These are phyloP conservation scores for Volucella inanis DNA, from an alignment of 2,888 invertebrate genomes.

Conservation along the genomic window DNA sequence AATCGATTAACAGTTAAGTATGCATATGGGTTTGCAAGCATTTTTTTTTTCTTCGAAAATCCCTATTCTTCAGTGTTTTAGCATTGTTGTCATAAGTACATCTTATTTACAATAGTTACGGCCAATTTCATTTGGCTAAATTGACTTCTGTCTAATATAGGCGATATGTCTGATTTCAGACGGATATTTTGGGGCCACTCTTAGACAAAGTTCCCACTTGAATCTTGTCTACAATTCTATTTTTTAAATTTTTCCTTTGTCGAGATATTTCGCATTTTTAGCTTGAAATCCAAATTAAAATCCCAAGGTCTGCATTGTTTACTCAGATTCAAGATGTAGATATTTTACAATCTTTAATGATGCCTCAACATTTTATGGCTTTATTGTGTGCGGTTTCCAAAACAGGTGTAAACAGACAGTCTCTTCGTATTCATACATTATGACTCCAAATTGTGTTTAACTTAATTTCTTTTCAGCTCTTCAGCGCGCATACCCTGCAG, in stretches of 20 bases:
- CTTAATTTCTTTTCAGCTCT: not conserved
- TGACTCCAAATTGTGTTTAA: not conserved
- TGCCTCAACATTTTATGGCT: not conserved
- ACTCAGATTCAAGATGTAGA: not conserved
- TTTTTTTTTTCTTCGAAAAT: not conserved
- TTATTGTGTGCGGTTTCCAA: slow-evolving; percentile 2
- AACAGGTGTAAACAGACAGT: slow-evolving; percentile 11
- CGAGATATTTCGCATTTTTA: not conserved
- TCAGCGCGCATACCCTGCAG: not conserved
- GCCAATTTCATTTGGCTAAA: not conserved
- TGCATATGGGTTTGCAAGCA: not conserved
- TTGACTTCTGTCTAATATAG: not conserved
- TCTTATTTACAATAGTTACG: too few species aligned
- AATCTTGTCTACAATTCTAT: not conserved
- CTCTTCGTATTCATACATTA: not conserved
- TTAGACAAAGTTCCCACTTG: not conserved
- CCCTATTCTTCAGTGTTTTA: too few species aligned
- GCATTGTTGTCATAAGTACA: too few species aligned
- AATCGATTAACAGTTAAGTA: slow-evolving; percentile 8
- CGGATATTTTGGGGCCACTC: slow-evolving; percentile 11
- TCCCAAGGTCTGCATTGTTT: slow-evolving; percentile 11
- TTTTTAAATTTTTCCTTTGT: not conserved
- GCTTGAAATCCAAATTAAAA: not conserved
- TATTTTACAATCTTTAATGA: not conserved
- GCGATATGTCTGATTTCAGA: not conserved